A percentile compares a stretch with the other conserved stretches of the same genome.
These are phyloP conservation scores for Gari tellinella DNA, from an alignment of 2,888 invertebrate genomes.

Conservation along the genomic window DNA sequence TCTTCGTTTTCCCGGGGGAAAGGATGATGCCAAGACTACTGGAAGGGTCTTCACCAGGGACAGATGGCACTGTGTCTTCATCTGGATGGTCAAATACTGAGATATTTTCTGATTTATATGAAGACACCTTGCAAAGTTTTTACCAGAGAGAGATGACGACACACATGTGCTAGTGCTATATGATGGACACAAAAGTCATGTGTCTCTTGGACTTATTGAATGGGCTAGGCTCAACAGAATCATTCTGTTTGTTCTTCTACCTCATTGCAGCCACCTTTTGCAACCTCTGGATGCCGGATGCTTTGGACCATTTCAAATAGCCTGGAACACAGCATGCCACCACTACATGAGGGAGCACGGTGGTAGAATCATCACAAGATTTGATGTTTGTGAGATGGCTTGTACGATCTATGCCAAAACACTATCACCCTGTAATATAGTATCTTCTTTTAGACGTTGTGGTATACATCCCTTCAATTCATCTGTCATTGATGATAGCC, in stretches of 20 bases:
- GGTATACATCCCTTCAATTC: constrained; percentile 27
- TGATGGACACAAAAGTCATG: constrained; percentile 51
- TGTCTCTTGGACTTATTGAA: constrained; percentile 42
- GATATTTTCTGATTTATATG: constrained; percentile 27
- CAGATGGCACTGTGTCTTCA: constrained; percentile 9
- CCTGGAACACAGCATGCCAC: constrained; percentile 28
- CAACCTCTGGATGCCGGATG: constrained; percentile 30
- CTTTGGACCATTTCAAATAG: constrained; percentile 8
- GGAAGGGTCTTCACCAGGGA: constrained; percentile 31
- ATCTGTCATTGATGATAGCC: constrained; percentile 4
- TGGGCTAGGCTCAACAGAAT: constrained; percentile 41
- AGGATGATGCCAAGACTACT: constrained; percentile 16
- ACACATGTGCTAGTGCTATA: constrained; percentile 11
- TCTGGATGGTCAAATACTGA: constrained; percentile 40
- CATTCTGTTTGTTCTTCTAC: constrained; percentile 48
- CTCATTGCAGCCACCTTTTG: constrained; percentile 50
- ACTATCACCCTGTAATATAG: no score
- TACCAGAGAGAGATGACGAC: constrained; percentile 8
- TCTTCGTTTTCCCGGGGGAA: constrained; percentile 28
- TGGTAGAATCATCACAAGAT: not conserved
- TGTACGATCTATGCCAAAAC: no score
- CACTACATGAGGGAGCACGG: constrained; percentile 5
- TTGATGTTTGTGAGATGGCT: no score
- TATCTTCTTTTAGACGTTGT: constrained; percentile 18
- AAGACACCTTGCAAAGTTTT: constrained; percentile 27